phyloP scores from a whole-genome alignment of 2,888 invertebrate genomes.

The Creontiades dilutus region DNA sequence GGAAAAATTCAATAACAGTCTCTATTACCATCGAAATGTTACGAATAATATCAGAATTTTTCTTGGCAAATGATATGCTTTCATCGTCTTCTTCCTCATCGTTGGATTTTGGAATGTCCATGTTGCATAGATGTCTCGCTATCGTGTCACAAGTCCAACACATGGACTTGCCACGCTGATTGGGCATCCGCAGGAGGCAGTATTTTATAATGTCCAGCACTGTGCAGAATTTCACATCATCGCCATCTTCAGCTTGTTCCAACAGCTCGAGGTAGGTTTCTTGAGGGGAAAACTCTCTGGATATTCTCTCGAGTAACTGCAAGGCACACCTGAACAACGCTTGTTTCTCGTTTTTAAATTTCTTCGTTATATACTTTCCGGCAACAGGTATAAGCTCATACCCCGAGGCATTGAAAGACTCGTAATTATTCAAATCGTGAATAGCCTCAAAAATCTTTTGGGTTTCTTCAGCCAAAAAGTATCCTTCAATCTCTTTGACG shows the following conservation, averaged over 20 bases:
- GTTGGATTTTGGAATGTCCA: conserved; percentile 8
- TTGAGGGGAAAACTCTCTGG: conserved; percentile 53
- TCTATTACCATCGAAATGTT: conserved; percentile 30
- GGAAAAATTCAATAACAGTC: conserved; percentile 54
- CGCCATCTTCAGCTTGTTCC: conserved; percentile 48
- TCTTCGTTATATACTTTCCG: conserved; percentile 41
- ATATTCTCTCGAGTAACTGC: conserved; percentile 50
- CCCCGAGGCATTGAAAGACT: conserved; percentile 43
- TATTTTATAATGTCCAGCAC: conserved; percentile 45
- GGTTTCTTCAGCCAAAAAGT: background rate
- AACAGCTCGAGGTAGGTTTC: conserved; percentile 60
- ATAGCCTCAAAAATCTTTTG: conserved; percentile 23
- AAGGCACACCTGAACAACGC: conserved; percentile 23
- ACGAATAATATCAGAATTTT: background rate
- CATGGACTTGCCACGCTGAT: conserved; percentile 52
- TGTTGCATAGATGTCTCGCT: conserved; percentile 51
- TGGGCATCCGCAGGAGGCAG: conserved; percentile 57
- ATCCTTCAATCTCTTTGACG: conserved; percentile 46
- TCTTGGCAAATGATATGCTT: background rate
- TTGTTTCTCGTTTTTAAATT: conserved; percentile 15
- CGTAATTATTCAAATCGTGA: conserved; percentile 47
- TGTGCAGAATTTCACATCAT: conserved; percentile 60
- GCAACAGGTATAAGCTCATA: conserved; percentile 41
- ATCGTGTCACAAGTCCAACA: conserved; percentile 56
- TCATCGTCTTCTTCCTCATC: conserved; percentile 44